Conservation (phyloP, 2,888 invertebrate genomes). For the Drosophila hamatofila region DNA sequence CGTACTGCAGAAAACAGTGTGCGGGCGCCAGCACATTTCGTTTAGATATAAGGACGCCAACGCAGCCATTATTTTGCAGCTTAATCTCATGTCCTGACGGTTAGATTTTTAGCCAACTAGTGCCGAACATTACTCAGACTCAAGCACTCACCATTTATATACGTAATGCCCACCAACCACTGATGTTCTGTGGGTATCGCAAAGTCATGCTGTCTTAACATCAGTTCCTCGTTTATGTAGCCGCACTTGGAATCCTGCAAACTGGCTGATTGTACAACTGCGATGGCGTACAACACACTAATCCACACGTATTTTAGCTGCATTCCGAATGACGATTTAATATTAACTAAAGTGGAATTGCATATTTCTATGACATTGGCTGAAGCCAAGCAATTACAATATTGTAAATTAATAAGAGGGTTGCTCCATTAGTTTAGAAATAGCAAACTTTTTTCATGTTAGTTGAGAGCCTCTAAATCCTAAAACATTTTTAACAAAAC, state of each 20-base stretch:
- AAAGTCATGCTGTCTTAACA: slow-evolving; percentile 29
- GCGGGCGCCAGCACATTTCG: slow-evolving; percentile 64
- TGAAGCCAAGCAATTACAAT: background rate
- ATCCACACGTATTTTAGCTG: slow-evolving; percentile 36
- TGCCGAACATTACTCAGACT: background rate
- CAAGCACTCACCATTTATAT: slow-evolving; percentile 43
- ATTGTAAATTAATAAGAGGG: slow-evolving; percentile 25
- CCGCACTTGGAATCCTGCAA: slow-evolving; percentile 42
- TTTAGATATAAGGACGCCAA: slow-evolving; percentile 62
- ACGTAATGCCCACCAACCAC: slow-evolving; percentile 62
- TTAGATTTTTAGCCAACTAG: background rate
- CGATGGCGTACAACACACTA: slow-evolving; percentile 23
- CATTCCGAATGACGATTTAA: slow-evolving; percentile 49
- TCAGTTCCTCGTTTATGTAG: slow-evolving; percentile 29
- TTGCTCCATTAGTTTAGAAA: slow-evolving; percentile 13
- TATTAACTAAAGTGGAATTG: slow-evolving; percentile 52
- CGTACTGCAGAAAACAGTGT: slow-evolving; percentile 62
- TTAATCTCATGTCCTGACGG: slow-evolving; percentile 48
- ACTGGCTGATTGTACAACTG: slow-evolving; percentile 17
- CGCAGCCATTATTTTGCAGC: slow-evolving; percentile 43
- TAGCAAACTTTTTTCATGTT: too few relatives aligned
- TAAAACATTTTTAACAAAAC: background rate
- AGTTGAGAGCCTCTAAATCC: background rate
- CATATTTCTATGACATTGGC: slow-evolving; percentile 7
- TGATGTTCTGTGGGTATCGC: slow-evolving; percentile 66